phyloP scores from a whole-genome alignment of 2,888 invertebrate genomes.

The Xestobium rufovillosum region DNA sequence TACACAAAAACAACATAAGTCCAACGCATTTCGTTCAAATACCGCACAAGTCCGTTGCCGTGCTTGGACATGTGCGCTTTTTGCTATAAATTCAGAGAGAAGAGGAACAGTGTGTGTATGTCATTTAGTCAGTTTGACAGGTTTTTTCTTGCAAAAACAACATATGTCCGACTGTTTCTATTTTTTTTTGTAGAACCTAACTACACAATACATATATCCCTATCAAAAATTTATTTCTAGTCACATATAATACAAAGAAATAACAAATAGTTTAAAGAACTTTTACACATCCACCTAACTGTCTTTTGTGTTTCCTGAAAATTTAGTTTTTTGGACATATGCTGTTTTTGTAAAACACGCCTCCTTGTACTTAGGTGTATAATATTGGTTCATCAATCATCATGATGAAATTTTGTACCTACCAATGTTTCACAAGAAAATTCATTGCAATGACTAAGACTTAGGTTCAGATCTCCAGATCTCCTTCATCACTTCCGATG shows the following conservation, averaged over 20 bases:
- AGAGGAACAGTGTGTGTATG: too few relatives aligned
- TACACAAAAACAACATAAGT: constrained; percentile 11
- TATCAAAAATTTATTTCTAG: too few relatives aligned
- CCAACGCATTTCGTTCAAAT: constrained; percentile 5
- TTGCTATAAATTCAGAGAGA: constrained; percentile 14
- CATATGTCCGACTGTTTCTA: neutral
- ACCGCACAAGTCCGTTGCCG: constrained; percentile 8
- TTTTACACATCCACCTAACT: too few relatives aligned
- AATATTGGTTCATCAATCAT: too few relatives aligned
- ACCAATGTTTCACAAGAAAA: too few relatives aligned
- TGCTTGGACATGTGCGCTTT: constrained; percentile 8
- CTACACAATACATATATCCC: too few relatives aligned
- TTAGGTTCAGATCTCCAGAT: too few relatives aligned
- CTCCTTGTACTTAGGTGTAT: neutral
- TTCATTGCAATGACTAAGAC: too few relatives aligned
- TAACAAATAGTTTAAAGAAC: neutral
- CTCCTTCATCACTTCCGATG: too few relatives aligned
- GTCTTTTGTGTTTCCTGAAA: constrained; percentile 1
- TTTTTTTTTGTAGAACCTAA: too few relatives aligned
- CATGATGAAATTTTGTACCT: too few relatives aligned
- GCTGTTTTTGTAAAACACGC: constrained; percentile 2
- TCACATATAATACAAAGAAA: neutral
- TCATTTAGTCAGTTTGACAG: too few relatives aligned
- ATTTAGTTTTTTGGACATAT: neutral
- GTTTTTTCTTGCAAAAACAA: constrained; percentile 2